Evolutionary conservation across 2,888 invertebrate species (phyloP), one percentile per base, ranked within the genome.

Genomic region (Metopia argyrocephala): DNA sequence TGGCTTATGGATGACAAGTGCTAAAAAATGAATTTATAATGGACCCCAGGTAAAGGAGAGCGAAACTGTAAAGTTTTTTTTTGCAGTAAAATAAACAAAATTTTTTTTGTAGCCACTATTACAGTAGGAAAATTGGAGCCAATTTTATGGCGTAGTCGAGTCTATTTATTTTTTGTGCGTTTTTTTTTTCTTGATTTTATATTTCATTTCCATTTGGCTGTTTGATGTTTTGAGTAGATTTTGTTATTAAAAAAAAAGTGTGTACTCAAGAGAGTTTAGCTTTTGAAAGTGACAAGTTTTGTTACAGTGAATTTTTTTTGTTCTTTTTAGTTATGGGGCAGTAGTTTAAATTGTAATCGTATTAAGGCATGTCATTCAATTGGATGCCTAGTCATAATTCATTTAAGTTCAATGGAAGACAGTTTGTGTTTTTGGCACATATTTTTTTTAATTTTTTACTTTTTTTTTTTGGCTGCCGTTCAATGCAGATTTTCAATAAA

Each of bases 1-100:
- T 61, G 52, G 23, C 28, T 73, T 46, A 65, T 65, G 9, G 64
- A 61, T 57, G 28, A 56, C 73, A 74, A 65, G 74, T 74, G 65
- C 31, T 59, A 50, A 46, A 59, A 57, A 66, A 68, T 75, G 52
- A 52, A 54, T 68, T 66, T 61, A 23, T 68, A 21, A 65, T 52
- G 23, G 27, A 38, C 28, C 15, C 45, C 38, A 56, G 45, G 38
- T 56, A 56, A 38, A 18, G 12, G 12, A 28, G 18, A 6, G n/a
- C 6, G 12, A 56, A 56, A 56, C 21, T 12, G 15, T 5, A 0
- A 15, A 23, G 15, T 18, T 25, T 56, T 56, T 3, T 52, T 20
- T 38, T 20, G 20, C 20, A 7, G 21, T 45, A 31, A 31, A 52
- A 38, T 23, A 15, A 45, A 23, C 61, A 45, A 64, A 50, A 50